Base-by-base conservation (phyloP, 2,113 vertebrate species). In the Lonchura striata region DNA sequence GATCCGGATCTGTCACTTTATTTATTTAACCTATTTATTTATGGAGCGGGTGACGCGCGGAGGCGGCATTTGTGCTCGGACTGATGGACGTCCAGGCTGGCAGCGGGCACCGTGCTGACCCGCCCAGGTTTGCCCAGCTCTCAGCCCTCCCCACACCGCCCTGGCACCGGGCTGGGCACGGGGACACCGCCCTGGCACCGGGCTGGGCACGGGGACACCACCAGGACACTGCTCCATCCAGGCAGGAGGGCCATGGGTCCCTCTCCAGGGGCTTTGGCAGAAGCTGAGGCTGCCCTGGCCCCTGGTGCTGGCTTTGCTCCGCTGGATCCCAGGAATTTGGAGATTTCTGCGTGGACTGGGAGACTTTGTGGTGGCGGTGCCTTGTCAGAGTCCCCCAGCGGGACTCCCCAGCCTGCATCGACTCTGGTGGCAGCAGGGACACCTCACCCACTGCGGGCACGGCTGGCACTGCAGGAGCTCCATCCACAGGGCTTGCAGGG, bases 21-120 rank as follows among this genome's bases (percentile, higher is more conserved):
- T 98, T 98, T 98, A 98, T 98, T 97, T 97, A 94, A 90, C 15
- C 64, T 97, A 98, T 98, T 98, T 98, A 98, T 98, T 98, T 90
- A 81, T 92, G 97, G 95, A 96, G 96, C 27, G 80, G 92, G 64
- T 41, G 82, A 37, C 41, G 46, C 9, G 17, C 37, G 5, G 94
- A 44, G 82, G 44, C 66, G 10, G 93, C 74, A 68, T 57, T 60
- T 24, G 37, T 4, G 1, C 50, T 84, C 2, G 10, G 60, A 70
- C 88, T 30, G 71, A 84, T 15, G 76, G 75, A 80, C 85, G 7
- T 3, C 42, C 57, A 3, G 31, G 82, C 39, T 35, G 76, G 85
- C 41, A 16, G 39, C 0, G 42, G 57, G 87, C 68, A 33, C 64
- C 23, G 4, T 2, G 31, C 66, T 6, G 37, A 33, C 2, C 14